Evolutionary conservation across 2,888 invertebrate species (phyloP), one percentile per base, ranked within the genome.

Genomic region (Corythucha ciliata): DNA sequence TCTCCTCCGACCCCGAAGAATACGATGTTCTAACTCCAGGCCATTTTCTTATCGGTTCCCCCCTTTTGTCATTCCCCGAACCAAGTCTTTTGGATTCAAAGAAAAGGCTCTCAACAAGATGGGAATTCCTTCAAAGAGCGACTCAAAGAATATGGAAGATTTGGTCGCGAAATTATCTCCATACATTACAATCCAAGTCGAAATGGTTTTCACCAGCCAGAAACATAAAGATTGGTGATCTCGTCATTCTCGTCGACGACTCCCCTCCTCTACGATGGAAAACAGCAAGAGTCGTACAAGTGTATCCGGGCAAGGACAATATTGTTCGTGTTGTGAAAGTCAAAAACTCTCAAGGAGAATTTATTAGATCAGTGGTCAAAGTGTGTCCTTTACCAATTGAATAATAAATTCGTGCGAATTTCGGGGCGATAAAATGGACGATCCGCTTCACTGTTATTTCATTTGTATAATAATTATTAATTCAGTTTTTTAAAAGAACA

Each of bases 1-100:
- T 64, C 2, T 62, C 63, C 2, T 27, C 56, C 1, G 61, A 61
- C 53, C 57, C 61, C 0, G 29, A 47, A 12, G 61, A 56, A 34
- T 48, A 25, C 1, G 50, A 59, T 21, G 57, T 59, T 3, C 51
- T 66, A 2, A 65, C 64, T 1, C 66, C 66, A 8, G 64, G 60
- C 16, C 64, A 66, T 57, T 63, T 65, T 48, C 52, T 67, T 1
- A 56, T 64, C 16, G 63, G 61, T 8, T 22, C 32, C 22, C 47
- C 64, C 4, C 48, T 62, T 0, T 47, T 29, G 5, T 39, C 47
- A 1, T 36, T 63, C 0, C 63, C 64, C 12, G 61, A 61, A 29
- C 60, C 62, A 3, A 33, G 53, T 5, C 22, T 64, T 0, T 8
- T 32, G 0, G 57, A 63, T 2, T 1, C 10, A 1, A 49, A 58